Evolutionary conservation across 2,113 vertebrate genomes (phyloP).

Genomic region (Chrysochloris asiatica): DNA sequence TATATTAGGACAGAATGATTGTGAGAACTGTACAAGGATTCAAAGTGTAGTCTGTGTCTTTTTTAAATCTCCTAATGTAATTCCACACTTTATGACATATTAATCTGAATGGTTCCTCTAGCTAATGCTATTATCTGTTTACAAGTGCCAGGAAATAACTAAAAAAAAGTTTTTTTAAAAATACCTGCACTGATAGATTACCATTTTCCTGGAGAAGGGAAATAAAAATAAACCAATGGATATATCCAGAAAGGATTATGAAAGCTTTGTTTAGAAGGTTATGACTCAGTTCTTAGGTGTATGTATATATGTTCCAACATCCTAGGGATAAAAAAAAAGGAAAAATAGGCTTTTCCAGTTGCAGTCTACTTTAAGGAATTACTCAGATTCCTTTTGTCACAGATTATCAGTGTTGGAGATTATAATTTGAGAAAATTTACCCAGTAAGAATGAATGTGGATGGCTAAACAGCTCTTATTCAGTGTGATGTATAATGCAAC

Average conservation of each 20-base stretch:
- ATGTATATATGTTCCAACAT: conserved; percentile 56
- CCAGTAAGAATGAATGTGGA: conserved; percentile 72
- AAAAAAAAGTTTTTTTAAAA: too few species aligned
- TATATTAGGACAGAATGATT: neutral
- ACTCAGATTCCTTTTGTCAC: conserved; percentile 59
- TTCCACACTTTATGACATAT: conserved; percentile 32
- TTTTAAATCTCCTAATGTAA: conserved; percentile 54
- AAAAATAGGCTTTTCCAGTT: conserved; percentile 54
- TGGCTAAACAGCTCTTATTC: conserved; percentile 70
- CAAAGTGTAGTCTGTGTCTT: conserved; percentile 46
- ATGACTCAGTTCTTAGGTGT: conserved; percentile 72
- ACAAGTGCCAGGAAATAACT: conserved; percentile 58
- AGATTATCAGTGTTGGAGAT: conserved; percentile 70
- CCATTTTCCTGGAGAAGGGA: conserved; percentile 61
- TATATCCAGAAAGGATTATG: conserved; percentile 54
- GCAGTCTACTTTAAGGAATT: conserved; percentile 58
- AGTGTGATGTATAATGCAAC: conserved; percentile 77
- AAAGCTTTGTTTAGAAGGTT: conserved; percentile 67
- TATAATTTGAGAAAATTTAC: conserved; percentile 66
- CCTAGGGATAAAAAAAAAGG: conserved; percentile 47
- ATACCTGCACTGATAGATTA: conserved; percentile 49
- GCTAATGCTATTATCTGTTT: conserved; percentile 55
- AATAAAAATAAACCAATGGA: conserved; percentile 69
- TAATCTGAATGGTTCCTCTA: conserved; percentile 51
- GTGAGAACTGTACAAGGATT: conserved; percentile 35